Conservation (phyloP, 2,888 invertebrate species). For the Clusia tigrina region DNA sequence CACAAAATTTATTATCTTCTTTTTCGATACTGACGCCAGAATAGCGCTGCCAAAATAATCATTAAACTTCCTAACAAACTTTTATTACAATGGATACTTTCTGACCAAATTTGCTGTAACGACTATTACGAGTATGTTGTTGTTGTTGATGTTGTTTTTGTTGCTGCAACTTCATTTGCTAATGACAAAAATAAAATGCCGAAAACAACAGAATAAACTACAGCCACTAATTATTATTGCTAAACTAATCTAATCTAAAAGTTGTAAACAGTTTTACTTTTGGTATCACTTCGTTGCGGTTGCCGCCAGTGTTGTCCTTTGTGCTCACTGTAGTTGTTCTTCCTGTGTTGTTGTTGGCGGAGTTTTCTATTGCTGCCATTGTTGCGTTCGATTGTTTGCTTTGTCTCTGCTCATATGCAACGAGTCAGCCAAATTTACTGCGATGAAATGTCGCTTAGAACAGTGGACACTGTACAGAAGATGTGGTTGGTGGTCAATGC, state of each 20-base stretch:
- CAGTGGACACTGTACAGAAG: too few species aligned
- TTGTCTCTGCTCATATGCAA: too few species aligned
- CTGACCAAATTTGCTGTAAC: neutral
- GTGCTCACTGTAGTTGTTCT: neutral
- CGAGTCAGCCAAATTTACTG: too few species aligned
- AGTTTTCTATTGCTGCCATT: neutral
- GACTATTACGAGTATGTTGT: too few species aligned
- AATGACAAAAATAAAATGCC: constrained; percentile 51
- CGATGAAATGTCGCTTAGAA: too few species aligned
- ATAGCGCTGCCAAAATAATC: neutral
- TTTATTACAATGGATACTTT: constrained; percentile 8
- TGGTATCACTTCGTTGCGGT: constrained; percentile 11
- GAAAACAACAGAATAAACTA: constrained; percentile 47
- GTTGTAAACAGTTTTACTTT: constrained; percentile 55
- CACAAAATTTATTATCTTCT: neutral
- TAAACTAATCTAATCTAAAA: constrained; percentile 62
- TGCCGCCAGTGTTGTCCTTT: constrained; percentile 22
- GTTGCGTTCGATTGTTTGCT: neutral
- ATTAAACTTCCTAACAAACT: constrained; percentile 1
- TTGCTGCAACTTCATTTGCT: constrained; percentile 46
- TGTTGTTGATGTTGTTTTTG: neutral
- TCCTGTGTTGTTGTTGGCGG: neutral
- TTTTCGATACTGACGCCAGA: neutral
- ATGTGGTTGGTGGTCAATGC: too few species aligned
- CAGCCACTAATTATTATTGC: constrained; percentile 61